phyloP scores from a whole-genome alignment of 2,888 invertebrate species.

The Liodrosophila aerea region DNA sequence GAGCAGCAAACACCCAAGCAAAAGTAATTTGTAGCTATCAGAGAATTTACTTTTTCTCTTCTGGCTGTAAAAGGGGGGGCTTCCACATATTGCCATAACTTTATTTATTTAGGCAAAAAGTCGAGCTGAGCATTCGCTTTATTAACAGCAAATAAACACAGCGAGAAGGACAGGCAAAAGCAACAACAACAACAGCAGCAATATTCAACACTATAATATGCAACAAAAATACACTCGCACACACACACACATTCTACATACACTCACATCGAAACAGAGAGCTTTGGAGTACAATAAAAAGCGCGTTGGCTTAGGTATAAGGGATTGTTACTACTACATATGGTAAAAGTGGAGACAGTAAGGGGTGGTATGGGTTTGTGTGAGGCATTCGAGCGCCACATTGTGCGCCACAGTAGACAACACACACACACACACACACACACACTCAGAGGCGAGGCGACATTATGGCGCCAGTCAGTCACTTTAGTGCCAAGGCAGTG shows the following conservation, averaged over 20 bases:
- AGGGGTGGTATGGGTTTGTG: conserved; percentile 13
- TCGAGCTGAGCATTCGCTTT: conserved; percentile 24
- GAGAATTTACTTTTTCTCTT: too few relatives aligned
- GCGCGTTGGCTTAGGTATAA: conserved; percentile 67
- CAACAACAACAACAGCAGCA: conserved; percentile 15
- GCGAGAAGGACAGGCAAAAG: not conserved
- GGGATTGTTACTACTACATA: conserved; percentile 27
- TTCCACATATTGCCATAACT: conserved; percentile 24
- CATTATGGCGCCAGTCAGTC: conserved; percentile 77
- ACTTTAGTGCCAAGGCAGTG: conserved; percentile 35
- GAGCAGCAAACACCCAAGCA: not conserved
- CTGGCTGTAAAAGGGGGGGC: conserved; percentile 4
- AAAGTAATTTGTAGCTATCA: conserved; percentile 30
- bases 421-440: conserved; percentile 15
- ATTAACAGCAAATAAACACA: conserved; percentile 60
- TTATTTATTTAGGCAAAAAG: conserved; percentile 23
- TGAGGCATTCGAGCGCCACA: conserved; percentile 50
- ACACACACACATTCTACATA: too few relatives aligned
- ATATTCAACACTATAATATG: conserved; percentile 45
- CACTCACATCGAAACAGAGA: too few relatives aligned
- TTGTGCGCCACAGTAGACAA: conserved; percentile 25
- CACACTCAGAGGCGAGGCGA: conserved; percentile 54
- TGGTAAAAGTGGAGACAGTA: conserved; percentile 13
- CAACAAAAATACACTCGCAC: conserved; percentile 27
- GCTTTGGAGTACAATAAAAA: conserved; percentile 48